These are phyloP conservation scores for Crotalus viridis DNA, from an alignment of 2,113 vertebrate species.

Conservation along the genomic window DNA sequence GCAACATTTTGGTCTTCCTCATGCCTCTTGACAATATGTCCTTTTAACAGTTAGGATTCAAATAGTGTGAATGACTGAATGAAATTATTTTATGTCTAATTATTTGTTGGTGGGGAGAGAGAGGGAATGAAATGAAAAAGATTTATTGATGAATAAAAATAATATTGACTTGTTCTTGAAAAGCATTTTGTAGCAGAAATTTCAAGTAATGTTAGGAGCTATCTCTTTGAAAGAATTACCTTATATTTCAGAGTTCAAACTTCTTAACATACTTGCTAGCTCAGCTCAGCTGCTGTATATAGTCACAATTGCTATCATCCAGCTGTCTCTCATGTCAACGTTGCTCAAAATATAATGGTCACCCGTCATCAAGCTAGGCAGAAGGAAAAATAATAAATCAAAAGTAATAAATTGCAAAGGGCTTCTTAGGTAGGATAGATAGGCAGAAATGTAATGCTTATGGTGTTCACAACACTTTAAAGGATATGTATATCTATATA, in stretches of 20 bases:
- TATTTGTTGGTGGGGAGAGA: background rate
- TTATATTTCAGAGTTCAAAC: background rate
- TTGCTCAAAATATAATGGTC: background rate
- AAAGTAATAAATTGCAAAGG: background rate
- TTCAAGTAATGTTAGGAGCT: background rate
- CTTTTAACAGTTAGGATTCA: too few species aligned
- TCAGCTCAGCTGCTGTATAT: slow-evolving; percentile 1
- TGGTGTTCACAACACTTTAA: too few species aligned
- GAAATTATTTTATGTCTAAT: background rate
- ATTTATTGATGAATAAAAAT: background rate
- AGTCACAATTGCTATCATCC: background rate
- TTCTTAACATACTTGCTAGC: background rate
- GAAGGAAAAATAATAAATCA: slow-evolving; percentile 33
- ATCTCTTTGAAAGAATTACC: background rate
- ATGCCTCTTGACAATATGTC: background rate
- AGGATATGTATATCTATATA: background rate
- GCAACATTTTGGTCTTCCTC: background rate
- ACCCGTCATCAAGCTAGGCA: slow-evolving; percentile 9
- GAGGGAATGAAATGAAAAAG: background rate
- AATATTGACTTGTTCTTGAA: background rate
- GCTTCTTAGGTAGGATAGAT: background rate
- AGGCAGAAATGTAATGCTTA: too few species aligned
- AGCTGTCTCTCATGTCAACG: background rate
- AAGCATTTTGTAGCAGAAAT: slow-evolving; percentile 3
- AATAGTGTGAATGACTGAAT: background rate